Conservation (phyloP, 2,888 invertebrate genomes). For the Drosophila mimica region DNA sequence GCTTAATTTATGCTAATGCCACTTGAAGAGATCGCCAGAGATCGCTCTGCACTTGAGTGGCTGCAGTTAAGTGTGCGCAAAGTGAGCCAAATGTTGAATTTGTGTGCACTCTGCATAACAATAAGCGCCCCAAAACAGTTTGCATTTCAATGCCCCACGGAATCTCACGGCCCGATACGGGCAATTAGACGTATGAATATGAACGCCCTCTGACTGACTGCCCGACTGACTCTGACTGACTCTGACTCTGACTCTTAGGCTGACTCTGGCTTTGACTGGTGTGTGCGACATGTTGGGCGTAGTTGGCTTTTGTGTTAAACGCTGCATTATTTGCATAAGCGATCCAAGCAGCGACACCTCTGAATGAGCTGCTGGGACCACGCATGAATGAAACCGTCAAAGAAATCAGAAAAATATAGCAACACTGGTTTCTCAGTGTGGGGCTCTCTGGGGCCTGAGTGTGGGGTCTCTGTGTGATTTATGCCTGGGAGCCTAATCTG, state of each 20-base stretch:
- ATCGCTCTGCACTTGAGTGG: conserved; percentile 55
- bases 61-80: conserved; percentile 61
- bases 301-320: conserved; percentile 64
- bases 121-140: conserved; percentile 41
- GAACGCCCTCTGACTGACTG: conserved; percentile 53
- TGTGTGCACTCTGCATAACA: conserved; percentile 57
- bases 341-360: conserved; percentile 69
- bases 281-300: conserved; percentile 70
- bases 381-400: conserved; percentile 69
- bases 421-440: conserved; percentile 16
- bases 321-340: conserved; percentile 74
- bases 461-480: conserved; percentile 67
- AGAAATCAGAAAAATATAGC: conserved; percentile 11
- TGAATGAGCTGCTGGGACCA: conserved; percentile 72
- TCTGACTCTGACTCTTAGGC: conserved; percentile 5
- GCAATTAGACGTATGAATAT: conserved; percentile 69
- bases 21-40: conserved; percentile 42
- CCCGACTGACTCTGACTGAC: conserved; percentile 27
- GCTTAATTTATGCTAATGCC: conserved; percentile 77
- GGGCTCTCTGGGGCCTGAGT: conserved; percentile 18
- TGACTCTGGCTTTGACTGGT: conserved; percentile 32
- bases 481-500: conserved; percentile 70
- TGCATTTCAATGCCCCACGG: conserved; percentile 60
- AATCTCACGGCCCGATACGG: conserved; percentile 60
- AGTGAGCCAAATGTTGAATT: conserved; percentile 51